Conservation (phyloP, 2,797 vertebrate genomes). For the Trachurus trachurus region DNA sequence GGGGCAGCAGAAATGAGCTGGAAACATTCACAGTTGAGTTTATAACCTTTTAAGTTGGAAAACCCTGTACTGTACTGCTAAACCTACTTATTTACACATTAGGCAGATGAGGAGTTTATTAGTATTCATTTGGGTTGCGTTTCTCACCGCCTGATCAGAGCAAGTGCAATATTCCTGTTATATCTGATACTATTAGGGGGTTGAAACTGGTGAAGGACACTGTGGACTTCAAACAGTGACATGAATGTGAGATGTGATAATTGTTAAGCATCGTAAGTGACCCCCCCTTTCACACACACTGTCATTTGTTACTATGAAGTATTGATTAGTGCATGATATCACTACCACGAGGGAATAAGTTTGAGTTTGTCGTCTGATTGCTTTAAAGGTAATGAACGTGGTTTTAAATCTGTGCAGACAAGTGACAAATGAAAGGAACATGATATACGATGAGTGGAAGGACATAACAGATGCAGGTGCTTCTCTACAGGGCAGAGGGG, state of each 20-base stretch:
- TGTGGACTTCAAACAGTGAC: not conserved
- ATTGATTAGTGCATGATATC: too few relatives aligned
- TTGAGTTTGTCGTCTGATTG: not conserved
- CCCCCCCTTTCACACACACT: not conserved
- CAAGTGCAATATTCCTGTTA: not conserved
- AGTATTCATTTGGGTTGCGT: not conserved
- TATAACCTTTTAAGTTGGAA: not conserved
- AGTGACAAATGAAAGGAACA: not conserved
- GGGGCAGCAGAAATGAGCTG: not conserved
- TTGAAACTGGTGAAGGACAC: not conserved
- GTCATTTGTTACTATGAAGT: not conserved
- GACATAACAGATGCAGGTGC: conserved; percentile 5
- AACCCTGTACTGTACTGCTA: not conserved
- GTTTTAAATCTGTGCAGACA: not conserved
- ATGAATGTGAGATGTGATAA: not conserved
- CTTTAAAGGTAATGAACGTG: not conserved
- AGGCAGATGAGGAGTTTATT: not conserved
- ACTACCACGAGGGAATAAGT: too few relatives aligned
- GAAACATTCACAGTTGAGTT: not conserved
- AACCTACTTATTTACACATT: not conserved
- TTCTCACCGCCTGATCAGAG: not conserved
- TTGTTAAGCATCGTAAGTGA: not conserved
- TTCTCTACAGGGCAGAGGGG: not conserved
- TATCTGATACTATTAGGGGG: not conserved
- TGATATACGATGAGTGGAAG: not conserved